phyloP scores from a whole-genome alignment of 2,797 vertebrate genomes.

The Lepidocolaptes lacrymiger region DNA sequence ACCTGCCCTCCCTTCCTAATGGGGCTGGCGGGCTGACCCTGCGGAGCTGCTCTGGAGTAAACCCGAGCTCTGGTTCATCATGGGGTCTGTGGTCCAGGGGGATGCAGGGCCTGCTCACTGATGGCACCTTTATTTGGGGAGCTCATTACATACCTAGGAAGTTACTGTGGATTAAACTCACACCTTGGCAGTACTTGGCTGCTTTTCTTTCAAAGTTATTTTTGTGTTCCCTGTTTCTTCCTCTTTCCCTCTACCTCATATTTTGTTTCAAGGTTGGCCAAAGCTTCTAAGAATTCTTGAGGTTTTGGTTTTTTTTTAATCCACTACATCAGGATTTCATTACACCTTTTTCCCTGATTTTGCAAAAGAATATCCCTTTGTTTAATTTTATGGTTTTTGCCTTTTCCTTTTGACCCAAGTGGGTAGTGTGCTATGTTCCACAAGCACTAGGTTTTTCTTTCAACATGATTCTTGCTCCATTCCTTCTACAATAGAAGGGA shows the following conservation, averaged over 20 bases:
- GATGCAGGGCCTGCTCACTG: background rate
- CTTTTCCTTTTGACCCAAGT: background rate
- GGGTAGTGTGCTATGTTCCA: rapidly evolving
- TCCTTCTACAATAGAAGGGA: background rate
- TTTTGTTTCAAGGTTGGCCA: background rate
- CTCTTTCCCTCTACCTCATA: background rate
- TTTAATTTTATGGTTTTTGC: background rate
- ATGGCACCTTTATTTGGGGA: background rate
- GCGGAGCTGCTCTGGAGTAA: background rate
- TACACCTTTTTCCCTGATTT: background rate
- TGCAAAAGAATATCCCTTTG: background rate
- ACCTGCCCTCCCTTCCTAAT: background rate
- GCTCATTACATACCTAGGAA: too few relatives aligned
- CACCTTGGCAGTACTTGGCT: background rate
- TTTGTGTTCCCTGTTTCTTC: background rate
- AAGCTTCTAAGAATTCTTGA: background rate
- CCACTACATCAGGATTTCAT: background rate
- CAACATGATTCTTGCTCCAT: background rate
- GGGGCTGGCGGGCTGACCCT: background rate
- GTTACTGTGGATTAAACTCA: background rate
- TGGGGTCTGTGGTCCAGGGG: background rate
- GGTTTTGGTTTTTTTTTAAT: background rate
- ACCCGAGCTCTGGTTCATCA: background rate
- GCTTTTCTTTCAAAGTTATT: background rate
- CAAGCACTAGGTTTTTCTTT: background rate